phyloP scores from a whole-genome alignment of 2,888 invertebrate genomes.

The Cacoxenus indagator region DNA sequence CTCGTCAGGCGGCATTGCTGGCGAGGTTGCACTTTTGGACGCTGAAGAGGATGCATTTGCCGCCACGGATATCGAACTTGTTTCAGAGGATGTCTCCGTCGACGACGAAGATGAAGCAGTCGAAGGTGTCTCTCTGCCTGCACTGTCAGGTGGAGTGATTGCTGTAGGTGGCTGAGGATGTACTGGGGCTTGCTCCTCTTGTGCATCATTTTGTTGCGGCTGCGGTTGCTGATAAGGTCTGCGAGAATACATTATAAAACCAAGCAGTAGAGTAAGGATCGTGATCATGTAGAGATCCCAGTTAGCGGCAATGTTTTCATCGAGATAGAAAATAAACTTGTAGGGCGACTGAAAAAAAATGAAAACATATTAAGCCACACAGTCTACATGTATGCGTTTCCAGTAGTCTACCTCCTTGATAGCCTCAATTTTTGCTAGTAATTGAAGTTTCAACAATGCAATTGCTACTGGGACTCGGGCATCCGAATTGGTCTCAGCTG shows the following conservation, averaged over 20 bases:
- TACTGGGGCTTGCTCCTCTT: constrained; percentile 29
- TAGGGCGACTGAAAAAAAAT: constrained; percentile 74
- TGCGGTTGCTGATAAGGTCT: constrained; percentile 72
- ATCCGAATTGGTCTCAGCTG: constrained; percentile 92
- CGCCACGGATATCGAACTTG: constrained; percentile 30
- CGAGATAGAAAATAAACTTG: constrained; percentile 77
- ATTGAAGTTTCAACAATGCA: constrained; percentile 86
- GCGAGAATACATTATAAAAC: constrained; percentile 84
- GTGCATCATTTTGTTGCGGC: constrained; percentile 42
- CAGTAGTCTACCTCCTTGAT: constrained; percentile 77
- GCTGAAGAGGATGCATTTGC: constrained; percentile 60
- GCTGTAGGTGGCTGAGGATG: neutral
- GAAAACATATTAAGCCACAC: constrained; percentile 5
- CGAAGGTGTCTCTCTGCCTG: constrained; percentile 18
- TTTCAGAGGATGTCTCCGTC: constrained; percentile 21
- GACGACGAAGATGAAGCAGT: constrained; percentile 25
- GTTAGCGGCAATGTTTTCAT: constrained; percentile 83
- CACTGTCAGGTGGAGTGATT: constrained; percentile 25
- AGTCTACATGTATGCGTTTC: neutral
- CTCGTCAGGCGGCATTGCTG: constrained; percentile 39
- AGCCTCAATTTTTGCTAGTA: constrained; percentile 81
- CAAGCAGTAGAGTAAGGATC: constrained; percentile 84
- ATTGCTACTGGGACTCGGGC: constrained; percentile 94
- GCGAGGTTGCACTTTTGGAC: constrained; percentile 39
- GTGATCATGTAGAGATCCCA: constrained; percentile 96